Conservation (phyloP, 1,140 invertebrate species). For the Pteromalus puparum region DNA sequence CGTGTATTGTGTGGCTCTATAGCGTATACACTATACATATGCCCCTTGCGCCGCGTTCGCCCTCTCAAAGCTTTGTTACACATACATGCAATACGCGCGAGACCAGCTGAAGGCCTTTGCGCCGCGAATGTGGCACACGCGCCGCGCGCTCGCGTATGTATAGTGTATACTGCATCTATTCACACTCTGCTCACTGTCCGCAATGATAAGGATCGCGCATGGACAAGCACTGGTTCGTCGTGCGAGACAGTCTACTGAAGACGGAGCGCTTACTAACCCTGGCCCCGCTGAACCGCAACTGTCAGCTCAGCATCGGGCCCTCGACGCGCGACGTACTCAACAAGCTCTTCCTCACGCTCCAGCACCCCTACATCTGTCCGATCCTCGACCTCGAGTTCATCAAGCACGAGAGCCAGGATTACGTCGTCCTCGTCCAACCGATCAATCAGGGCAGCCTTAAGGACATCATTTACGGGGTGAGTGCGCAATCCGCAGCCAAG, state of each 20-base stretch:
- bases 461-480: constrained; percentile 91
- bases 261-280: constrained; percentile 90
- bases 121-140: no score
- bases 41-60: no score
- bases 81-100: background rate
- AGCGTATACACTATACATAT: no score
- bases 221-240: constrained; percentile 93
- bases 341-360: constrained; percentile 88
- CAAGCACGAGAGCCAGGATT: constrained; percentile 76
- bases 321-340: constrained; percentile 81
- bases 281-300: constrained; percentile 80
- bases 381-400: constrained; percentile 86
- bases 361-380: constrained; percentile 94
- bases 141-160: no score
- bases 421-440: constrained; percentile 85
- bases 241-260: constrained; percentile 86
- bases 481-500: no score
- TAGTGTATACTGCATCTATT: no score
- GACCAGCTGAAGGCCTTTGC: no score
- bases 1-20: no score
- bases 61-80: constrained; percentile 9
- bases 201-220: constrained; percentile 84
- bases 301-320: constrained; percentile 74
- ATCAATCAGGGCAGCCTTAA: constrained; percentile 91
- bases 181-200: no score